phyloP scores from a whole-genome alignment of 2,113 vertebrate species.

The Lepisosteus oculatus region DNA sequence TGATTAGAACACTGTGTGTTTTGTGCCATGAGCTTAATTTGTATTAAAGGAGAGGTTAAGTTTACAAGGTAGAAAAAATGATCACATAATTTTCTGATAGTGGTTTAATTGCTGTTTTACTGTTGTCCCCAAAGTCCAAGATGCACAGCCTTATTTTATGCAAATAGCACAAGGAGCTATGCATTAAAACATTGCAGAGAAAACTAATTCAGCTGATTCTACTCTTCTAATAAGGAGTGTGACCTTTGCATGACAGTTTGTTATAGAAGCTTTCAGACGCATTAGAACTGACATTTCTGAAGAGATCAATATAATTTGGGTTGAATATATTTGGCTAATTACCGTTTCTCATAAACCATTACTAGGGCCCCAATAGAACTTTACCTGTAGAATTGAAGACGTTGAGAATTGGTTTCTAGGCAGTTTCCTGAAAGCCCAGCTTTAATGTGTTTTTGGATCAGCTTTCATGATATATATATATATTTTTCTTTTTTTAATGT shows the following conservation, averaged over 20 bases:
- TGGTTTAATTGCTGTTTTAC: background rate
- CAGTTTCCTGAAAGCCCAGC: background rate
- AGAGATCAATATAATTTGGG: constrained; percentile 34
- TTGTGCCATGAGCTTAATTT: too few species aligned
- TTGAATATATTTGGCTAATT: constrained; percentile 48
- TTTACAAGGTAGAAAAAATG: background rate
- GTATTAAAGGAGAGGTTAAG: too few species aligned
- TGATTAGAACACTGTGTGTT: too few species aligned
- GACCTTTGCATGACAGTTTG: constrained; percentile 36
- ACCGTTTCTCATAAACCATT: constrained; percentile 8
- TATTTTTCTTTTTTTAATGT: background rate
- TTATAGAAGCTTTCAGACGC: constrained; percentile 25
- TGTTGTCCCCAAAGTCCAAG: background rate
- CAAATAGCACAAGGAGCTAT: background rate
- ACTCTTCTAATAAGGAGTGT: constrained; percentile 11
- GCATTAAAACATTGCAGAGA: background rate
- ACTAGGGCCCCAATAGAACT: background rate
- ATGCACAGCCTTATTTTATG: background rate
- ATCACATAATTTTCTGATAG: background rate
- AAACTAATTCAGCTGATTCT: background rate
- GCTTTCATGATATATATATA: background rate
- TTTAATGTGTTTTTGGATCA: background rate
- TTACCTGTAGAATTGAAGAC: background rate
- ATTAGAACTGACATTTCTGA: constrained; percentile 35
- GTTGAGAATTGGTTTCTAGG: too few species aligned